phyloP scores from a whole-genome alignment of 2,113 vertebrate genomes.

The Centropristis striata region DNA sequence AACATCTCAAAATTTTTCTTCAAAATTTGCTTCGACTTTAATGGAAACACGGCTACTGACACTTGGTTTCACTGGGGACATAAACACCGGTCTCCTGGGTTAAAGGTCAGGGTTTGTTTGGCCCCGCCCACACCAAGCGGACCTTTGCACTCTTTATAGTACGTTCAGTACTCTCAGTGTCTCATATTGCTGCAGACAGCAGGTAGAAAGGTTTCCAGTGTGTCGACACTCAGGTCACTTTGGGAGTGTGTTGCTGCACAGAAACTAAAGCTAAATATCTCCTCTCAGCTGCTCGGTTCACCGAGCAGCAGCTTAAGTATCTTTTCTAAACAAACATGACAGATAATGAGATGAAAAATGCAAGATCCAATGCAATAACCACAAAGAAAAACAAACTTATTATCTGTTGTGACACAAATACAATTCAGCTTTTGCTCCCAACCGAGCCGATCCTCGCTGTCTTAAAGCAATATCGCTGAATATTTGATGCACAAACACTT shows the following conservation, averaged over 20 bases:
- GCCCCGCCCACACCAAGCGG: too few species aligned
- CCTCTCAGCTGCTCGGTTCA: slow-evolving; percentile 3
- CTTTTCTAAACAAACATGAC: slow-evolving; percentile 2
- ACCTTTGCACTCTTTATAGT: too few species aligned
- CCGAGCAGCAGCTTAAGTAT: slow-evolving; percentile 4
- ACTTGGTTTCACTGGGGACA: too few species aligned
- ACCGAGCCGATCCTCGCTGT: not conserved
- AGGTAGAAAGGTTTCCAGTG: too few species aligned
- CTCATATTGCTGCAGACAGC: too few species aligned
- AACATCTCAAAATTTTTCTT: too few species aligned
- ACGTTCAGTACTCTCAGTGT: too few species aligned
- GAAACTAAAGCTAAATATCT: slow-evolving; percentile 26
- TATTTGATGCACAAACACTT: slow-evolving; percentile 27
- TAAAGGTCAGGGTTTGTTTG: too few species aligned
- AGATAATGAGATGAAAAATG: not conserved
- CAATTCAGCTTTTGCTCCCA: slow-evolving; percentile 8
- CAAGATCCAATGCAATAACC: not conserved
- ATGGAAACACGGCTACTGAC: too few species aligned
- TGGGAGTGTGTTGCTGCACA: not conserved
- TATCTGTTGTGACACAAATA: slow-evolving; percentile 12
- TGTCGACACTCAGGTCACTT: not conserved
- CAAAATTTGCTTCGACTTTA: too few species aligned
- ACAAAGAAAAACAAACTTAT: not conserved
- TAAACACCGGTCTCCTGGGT: too few species aligned
- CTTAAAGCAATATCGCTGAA: slow-evolving; percentile 21